Base-by-base conservation (phyloP, 2,113 vertebrate species). In the Anguilla rostrata region DNA sequence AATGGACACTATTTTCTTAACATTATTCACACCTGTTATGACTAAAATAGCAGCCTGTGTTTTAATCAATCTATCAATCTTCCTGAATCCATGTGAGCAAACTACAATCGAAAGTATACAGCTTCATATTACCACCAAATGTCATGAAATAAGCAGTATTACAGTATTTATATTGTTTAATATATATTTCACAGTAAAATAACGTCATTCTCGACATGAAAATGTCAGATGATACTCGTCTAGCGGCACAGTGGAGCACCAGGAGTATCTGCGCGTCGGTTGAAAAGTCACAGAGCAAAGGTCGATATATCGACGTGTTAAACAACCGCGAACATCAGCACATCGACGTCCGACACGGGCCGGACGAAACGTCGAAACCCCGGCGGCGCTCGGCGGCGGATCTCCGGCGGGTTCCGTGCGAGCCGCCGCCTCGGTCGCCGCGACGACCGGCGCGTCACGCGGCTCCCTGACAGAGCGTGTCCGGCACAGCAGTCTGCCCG, bases 271-370 rank as follows among this genome's bases (percentile, higher is more conserved):
- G 49, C 0, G 60, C 5, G 60, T 0, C 9, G 60, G 5, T 20
- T 75, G 20, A 34, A 75, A 75, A 34, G 9, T 29, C 71, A 22
- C 71, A 75, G n/a, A 14, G 71, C 71, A 34, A 75, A 75, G 9
- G 71, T 75, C 71, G n/a, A 75, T 75, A 34, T 75, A 75, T 75
- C 2, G 71, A 75, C n/a, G 71, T 75, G 71, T 34, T 75, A n/a
- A 75, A 75, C 71, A 75, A 75, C 71, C 71, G n/a, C 71, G n/a
- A 75, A 75, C 71, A 34, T 75, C 71, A 75, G 71, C 71, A 75
- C 34, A 75, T 75, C n/a, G 71, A 75, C n/a, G n/a, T 75, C 34
- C 8, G 26, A 34, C 71, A 75, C 71, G 12, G 11, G 15, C n/a
- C n/a, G 18, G 71, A 26, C 22, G 20, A 75, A 75, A 34, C 71